Percentiles rank a stretch among this genome's conserved stretches.
Conservation (phyloP, 2,113 vertebrate species). For the Toxotes jaculatrix region DNA sequence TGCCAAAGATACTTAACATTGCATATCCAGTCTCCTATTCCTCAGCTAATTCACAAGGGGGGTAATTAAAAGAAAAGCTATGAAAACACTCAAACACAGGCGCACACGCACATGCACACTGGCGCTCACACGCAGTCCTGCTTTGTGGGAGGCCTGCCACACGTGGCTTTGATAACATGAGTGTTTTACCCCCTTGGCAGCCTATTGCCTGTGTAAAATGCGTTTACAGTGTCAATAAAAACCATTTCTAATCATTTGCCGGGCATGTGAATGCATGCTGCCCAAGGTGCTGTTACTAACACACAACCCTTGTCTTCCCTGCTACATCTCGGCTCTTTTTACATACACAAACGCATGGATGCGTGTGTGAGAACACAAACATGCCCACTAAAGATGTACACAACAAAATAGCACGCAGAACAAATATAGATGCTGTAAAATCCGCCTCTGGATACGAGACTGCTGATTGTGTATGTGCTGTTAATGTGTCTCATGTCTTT, state of each 20-base stretch:
- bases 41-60: constrained; percentile 74
- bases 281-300: constrained; percentile 73
- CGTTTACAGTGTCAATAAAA: constrained; percentile 86
- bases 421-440: constrained; percentile 62
- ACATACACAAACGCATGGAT: constrained; percentile 10
- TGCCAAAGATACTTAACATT: constrained; percentile 70
- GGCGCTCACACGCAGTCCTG: constrained; percentile 43
- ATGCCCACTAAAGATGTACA: constrained; percentile 32
- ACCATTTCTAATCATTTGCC: constrained; percentile 81
- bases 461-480: constrained; percentile 44
- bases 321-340: constrained; percentile 27
- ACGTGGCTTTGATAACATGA: constrained; percentile 75
- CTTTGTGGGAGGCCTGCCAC: constrained; percentile 71
- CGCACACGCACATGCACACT: constrained; percentile 44
- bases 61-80: constrained; percentile 76
- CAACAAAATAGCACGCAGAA: constrained; percentile 22
- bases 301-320: constrained; percentile 56
- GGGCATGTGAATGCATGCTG: constrained; percentile 70
- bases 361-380: constrained; percentile 15
- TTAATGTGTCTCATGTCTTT: constrained; percentile 69
- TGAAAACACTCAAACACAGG: constrained; percentile 64
- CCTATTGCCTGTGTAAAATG: constrained; percentile 74
- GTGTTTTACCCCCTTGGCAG: constrained; percentile 80
- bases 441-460: constrained; percentile 28
- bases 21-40: constrained; percentile 52